phyloP scores from a whole-genome alignment of 2,113 vertebrate species.

The Vicugna pacos region DNA sequence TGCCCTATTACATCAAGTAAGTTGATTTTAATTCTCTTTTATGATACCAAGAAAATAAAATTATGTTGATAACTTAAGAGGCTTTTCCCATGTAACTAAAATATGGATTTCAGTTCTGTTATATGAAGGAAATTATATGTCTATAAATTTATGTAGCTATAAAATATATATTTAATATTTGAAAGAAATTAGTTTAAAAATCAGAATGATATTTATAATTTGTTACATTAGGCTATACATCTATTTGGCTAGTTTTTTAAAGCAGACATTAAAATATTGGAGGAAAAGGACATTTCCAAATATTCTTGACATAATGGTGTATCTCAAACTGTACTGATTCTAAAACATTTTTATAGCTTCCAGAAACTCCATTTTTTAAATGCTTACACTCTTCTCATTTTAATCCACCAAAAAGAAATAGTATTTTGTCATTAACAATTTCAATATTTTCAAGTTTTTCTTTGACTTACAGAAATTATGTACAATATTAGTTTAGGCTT shows the following conservation, averaged over 20 bases:
- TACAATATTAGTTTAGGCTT: neutral
- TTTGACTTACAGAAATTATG: neutral
- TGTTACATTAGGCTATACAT: neutral
- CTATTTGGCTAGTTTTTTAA: neutral
- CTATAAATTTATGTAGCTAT: neutral
- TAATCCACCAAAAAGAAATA: neutral
- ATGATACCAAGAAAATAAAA: constrained; percentile 36
- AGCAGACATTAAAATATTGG: neutral
- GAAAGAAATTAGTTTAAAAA: constrained; percentile 53
- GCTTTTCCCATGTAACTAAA: neutral
- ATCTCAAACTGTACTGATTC: neutral
- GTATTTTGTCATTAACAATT: neutral
- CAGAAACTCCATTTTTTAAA: neutral
- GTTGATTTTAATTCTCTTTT: constrained; percentile 84
- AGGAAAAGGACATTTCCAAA: neutral
- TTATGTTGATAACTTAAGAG: constrained; percentile 22
- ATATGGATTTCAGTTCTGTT: constrained; percentile 31
- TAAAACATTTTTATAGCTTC: neutral
- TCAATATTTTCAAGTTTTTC: neutral
- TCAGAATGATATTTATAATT: neutral
- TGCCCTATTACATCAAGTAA: constrained; percentile 98
- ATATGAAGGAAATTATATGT: neutral
- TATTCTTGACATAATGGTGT: neutral
- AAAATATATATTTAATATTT: constrained; percentile 37
- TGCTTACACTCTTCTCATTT: neutral